Conservation (phyloP, 2,888 invertebrate species). For the Philhelius pedissequus region DNA sequence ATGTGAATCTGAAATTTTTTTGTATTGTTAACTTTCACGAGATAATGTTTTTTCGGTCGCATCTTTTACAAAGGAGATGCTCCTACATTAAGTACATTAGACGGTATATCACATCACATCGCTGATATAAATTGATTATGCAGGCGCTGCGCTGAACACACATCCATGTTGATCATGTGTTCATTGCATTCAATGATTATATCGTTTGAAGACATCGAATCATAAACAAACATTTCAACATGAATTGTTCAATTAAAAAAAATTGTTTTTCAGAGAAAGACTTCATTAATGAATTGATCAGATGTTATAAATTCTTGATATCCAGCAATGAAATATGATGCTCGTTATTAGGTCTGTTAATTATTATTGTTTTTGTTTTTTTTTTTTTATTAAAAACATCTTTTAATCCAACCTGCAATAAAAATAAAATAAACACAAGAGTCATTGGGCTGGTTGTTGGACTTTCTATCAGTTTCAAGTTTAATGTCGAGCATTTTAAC, state of each 20-base stretch:
- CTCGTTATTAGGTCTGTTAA: background rate
- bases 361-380: no score
- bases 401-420: background rate
- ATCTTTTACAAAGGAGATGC: background rate
- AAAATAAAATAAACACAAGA: no score
- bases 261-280: background rate
- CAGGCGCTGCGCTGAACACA: conserved; percentile 3
- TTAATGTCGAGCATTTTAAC: no score
- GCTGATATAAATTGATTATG: conserved; percentile 9
- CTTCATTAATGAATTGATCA: background rate
- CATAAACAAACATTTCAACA: background rate
- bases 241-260: background rate
- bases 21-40: background rate
- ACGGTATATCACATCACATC: background rate
- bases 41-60: background rate
- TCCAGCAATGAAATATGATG: background rate
- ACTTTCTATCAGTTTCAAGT: no score
- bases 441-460: no score
- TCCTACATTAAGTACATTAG: background rate
- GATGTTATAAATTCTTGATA: background rate
- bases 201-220: background rate
- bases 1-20: background rate
- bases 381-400: no score
- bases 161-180: background rate
- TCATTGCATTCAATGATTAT: background rate